These are phyloP conservation scores for Vireo griseus DNA, from an alignment of 2,797 vertebrate genomes.

Conservation along the genomic window DNA sequence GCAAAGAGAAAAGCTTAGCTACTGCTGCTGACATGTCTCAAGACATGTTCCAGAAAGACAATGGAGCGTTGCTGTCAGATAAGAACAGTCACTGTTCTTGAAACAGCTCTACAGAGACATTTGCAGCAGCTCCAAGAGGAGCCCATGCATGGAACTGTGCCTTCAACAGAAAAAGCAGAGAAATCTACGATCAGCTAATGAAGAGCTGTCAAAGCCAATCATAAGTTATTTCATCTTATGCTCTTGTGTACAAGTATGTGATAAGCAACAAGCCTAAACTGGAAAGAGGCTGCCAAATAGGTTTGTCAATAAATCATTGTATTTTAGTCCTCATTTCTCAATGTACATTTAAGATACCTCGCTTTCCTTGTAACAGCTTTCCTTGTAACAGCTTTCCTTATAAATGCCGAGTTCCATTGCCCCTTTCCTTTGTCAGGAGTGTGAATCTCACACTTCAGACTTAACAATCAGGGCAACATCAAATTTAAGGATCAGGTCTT, in stretches of 20 bases:
- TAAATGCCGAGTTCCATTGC: not conserved
- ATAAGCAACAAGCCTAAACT: not conserved
- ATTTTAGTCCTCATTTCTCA: not conserved
- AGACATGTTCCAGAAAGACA: not conserved
- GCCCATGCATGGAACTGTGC: not conserved
- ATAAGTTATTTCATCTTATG: not conserved
- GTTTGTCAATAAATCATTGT: not conserved
- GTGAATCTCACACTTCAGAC: not conserved
- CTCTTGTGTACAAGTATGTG: not conserved
- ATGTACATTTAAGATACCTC: not conserved
- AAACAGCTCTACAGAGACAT: not conserved
- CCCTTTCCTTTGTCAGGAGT: not conserved
- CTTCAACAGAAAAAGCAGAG: not conserved
- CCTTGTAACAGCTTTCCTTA: not conserved
- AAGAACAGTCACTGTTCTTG: not conserved
- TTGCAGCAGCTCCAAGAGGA: not conserved
- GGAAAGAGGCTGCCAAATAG: not conserved
- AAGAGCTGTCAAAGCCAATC: not conserved
- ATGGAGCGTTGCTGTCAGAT: fast-evolving
- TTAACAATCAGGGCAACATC: not conserved
- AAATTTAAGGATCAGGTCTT: not conserved
- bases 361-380: not conserved
- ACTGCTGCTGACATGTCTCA: not conserved
- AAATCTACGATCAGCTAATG: not conserved
- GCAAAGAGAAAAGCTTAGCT: not conserved